Evolutionary conservation across 2,888 invertebrate genomes (phyloP), one percentile per base, ranked within the genome.

Genomic region (Zygothrica quintamaculata): DNA sequence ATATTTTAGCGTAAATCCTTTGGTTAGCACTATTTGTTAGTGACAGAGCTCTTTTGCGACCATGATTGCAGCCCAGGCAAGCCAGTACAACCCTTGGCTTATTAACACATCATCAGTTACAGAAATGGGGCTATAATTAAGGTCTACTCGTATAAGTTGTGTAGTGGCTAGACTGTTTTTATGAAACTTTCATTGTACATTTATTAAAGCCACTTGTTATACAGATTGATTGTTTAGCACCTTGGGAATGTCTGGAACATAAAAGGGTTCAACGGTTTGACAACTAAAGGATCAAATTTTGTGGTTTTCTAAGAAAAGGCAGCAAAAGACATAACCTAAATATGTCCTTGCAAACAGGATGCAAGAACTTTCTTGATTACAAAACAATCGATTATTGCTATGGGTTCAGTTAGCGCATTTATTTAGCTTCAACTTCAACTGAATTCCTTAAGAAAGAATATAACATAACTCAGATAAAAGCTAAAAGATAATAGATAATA

Each of bases 51-150:
- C 15, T 29, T 31, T 31, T 15, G 15, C 39, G 46, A 22, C 12
- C 48, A 7, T 26, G 15, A 50, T 55, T 31, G 7, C 57, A 18
- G 62, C 34, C 3, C 18, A 2, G 18, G 5, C 18, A 22, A 22
- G 18, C 18, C n/a, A n/a, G n/a, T n/a, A n/a, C n/a, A n/a, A n/a
- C 29, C 56, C 48, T 58, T 61, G 52, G 15, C 58, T 55, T 37
- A 67, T 60, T 46, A 68, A 43, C 75, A 67, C 61, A 72, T 62
- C 46, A 65, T 60, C 57, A 61, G 40, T 29, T 13, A 22, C 33
- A 11, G 5, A 16, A 36, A 4, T 47, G 29, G 25, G 46, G 1
- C 15, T 36, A 4, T 48, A 52, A 62, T 51, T 37, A 31, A 25
- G 43, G 51, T 4, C 6, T 34, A 7, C 9, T 31, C 31, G 31